Percentiles rank a stretch among this genome's conserved stretches.
Evolutionary conservation across 1,140 invertebrate genomes (phyloP).

Genomic region (Nomia melanderi): DNA sequence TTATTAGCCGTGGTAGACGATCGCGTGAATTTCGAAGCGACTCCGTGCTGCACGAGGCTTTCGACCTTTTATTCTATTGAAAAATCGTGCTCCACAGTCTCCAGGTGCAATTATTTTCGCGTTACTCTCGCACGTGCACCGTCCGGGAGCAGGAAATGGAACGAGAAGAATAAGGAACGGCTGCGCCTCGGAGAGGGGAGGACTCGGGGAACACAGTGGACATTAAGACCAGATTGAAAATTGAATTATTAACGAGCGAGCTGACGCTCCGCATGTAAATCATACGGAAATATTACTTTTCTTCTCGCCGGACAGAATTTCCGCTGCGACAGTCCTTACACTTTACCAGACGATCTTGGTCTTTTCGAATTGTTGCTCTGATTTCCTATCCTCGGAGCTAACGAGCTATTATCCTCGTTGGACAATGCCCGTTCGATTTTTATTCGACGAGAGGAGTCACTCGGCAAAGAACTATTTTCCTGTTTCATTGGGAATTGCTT

Average conservation of each 20-base stretch:
- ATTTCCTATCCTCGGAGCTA: constrained; percentile 41
- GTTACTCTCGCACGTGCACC: no score
- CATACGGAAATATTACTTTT: constrained; percentile 70
- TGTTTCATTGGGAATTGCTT: no score
- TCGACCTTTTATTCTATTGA: no score
- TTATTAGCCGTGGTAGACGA: no score
- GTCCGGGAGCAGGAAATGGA: not conserved
- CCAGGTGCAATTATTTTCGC: not conserved
- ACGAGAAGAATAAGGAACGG: constrained; percentile 21
- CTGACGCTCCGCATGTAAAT: constrained; percentile 69
- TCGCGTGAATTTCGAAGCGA: no score
- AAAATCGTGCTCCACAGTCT: no score
- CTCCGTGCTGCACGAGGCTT: no score
- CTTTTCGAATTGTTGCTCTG: no score
- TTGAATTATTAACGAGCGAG: constrained; percentile 71
- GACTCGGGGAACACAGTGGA: constrained; percentile 24
- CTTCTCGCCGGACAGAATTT: constrained; percentile 48
- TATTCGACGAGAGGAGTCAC: no score
- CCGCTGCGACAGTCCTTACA: constrained; percentile 32
- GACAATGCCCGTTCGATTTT: constrained; percentile 23
- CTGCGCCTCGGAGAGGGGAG: not conserved
- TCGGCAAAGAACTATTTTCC: no score
- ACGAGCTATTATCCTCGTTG: constrained; percentile 42
- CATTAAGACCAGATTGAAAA: constrained; percentile 72
- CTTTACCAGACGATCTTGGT: no score